These are phyloP conservation scores for Bergia sp. DNA, from an alignment of 92 coral and sea anemone species.

Conservation along the genomic window DNA sequence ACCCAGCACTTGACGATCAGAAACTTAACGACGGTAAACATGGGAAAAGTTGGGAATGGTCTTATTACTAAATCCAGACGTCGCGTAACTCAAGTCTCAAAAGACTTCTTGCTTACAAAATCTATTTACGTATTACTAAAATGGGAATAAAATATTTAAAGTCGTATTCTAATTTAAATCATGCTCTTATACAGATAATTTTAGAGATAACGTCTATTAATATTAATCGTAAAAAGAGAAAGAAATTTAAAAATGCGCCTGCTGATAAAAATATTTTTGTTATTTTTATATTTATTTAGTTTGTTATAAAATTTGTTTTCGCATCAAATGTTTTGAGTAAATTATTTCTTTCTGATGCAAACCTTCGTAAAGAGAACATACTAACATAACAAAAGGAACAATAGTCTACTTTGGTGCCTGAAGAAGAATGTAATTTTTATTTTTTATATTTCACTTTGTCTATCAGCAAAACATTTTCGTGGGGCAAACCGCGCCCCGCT, in stretches of 20 bases:
- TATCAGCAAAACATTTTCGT: neutral
- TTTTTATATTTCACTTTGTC: neutral
- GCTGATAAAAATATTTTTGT: conserved; percentile 19
- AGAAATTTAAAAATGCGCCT: neutral
- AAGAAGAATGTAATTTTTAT: neutral
- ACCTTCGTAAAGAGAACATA: conserved; percentile 10
- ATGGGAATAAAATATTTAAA: conserved; percentile 11
- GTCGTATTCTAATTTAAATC: neutral
- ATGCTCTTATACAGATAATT: neutral
- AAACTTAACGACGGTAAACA: neutral
- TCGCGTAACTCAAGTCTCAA: neutral
- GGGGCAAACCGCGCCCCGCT: neutral
- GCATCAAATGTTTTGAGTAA: neutral
- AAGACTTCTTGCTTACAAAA: neutral
- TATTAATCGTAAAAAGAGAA: neutral
- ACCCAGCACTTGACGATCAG: too few species aligned
- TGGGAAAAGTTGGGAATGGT: too few species aligned
- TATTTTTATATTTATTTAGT: conserved; percentile 20
- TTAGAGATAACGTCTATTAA: neutral
- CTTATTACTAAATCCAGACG: neutral
- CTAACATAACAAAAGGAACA: neutral
- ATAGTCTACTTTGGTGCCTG: neutral
- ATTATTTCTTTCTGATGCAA: conserved; percentile 2
- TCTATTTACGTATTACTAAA: conserved; percentile 18
- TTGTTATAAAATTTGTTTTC: neutral